phyloP scores from a whole-genome alignment of 2,888 invertebrate genomes.

The Cataglyphis albicans region DNA sequence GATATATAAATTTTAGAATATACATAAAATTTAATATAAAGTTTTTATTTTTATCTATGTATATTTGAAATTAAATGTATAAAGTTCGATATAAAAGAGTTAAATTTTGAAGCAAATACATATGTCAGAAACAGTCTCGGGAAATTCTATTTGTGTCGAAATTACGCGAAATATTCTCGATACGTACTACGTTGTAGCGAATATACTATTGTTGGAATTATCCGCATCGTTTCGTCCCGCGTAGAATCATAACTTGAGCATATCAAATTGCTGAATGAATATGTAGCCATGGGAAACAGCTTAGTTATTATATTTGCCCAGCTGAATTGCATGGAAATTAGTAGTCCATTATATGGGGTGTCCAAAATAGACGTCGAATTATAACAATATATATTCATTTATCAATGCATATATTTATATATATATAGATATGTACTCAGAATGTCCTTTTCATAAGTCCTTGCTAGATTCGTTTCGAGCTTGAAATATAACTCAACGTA shows the following conservation, averaged over 20 bases:
- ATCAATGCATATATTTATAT: background rate
- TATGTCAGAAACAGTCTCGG: background rate
- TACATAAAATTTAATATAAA: background rate
- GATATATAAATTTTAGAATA: background rate
- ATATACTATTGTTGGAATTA: background rate
- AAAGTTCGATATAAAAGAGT: background rate
- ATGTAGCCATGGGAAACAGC: constrained; percentile 10
- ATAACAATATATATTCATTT: background rate
- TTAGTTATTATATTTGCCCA: constrained; percentile 23
- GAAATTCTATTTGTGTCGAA: background rate
- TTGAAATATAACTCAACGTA: background rate
- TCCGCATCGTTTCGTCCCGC: background rate
- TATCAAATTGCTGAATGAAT: constrained; percentile 34
- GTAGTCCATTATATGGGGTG: background rate
- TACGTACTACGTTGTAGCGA: background rate
- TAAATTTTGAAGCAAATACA: background rate
- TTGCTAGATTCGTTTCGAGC: background rate
- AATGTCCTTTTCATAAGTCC: background rate
- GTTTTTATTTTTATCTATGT: too few relatives aligned
- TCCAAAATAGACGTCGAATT: background rate
- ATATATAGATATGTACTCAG: background rate
- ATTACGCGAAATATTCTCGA: background rate
- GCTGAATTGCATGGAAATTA: constrained; percentile 11
- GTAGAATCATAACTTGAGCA: constrained; percentile 27
- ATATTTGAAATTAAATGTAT: background rate